These are phyloP conservation scores for Pristionchus maxplancki DNA, from an alignment of 2,888 invertebrate species.

Conservation along the genomic window DNA sequence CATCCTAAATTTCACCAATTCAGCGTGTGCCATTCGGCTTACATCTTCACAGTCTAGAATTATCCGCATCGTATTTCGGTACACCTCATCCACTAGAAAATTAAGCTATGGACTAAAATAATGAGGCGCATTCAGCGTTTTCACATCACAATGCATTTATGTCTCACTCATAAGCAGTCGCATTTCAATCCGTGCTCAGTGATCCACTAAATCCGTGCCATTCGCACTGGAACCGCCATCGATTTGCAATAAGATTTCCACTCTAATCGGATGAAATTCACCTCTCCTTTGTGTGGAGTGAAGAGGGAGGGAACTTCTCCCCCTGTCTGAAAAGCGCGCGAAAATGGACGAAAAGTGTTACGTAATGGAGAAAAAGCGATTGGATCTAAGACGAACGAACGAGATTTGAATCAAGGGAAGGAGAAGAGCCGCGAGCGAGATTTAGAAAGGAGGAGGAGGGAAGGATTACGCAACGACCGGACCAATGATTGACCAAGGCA, in stretches of 20 bases:
- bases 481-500: neutral
- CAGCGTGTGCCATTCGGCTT: no score
- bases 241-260: neutral
- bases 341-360: constrained; percentile 20
- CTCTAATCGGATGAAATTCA: constrained; percentile 39
- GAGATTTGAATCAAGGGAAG: neutral
- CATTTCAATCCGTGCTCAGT: constrained; percentile 23
- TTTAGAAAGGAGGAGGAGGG: neutral
- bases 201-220: constrained; percentile 32
- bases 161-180: neutral
- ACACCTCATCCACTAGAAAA: no score
- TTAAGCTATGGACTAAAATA: no score
- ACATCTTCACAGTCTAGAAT: no score
- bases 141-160: neutral
- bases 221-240: constrained; percentile 6
- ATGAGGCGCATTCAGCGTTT: neutral
- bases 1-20: no score
- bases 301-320: neutral
- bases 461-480: constrained; percentile 17
- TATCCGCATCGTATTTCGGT: no score
- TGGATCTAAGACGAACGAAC: neutral
- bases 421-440: neutral
- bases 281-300: neutral
- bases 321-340: constrained; percentile 37
- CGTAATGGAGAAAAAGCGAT: neutral